phyloP scores from a whole-genome alignment of 2,797 vertebrate species.

The Poeciliopsis infans region DNA sequence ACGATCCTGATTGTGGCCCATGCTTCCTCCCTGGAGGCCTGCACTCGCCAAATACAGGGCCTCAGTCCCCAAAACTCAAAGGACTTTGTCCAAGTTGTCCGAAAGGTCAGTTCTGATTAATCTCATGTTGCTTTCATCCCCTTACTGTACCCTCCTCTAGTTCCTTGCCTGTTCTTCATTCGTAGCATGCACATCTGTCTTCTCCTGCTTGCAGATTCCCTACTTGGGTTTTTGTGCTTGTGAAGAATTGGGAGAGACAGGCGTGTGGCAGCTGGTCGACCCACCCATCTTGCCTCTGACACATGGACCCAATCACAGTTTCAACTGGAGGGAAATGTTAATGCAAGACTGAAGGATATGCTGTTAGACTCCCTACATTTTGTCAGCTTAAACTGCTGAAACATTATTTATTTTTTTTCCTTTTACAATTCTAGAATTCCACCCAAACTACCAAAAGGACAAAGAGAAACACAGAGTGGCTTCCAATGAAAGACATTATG shows the following conservation, averaged over 20 bases:
- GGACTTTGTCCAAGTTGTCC: conserved; percentile 98
- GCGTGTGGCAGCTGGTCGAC: conserved; percentile 96
- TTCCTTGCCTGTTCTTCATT: background rate
- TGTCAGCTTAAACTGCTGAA: conserved; percentile 54
- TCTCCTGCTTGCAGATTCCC: conserved; percentile 85
- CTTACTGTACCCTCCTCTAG: background rate
- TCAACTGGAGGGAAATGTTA: conserved; percentile 98
- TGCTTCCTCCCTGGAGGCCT: conserved; percentile 96
- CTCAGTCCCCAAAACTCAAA: conserved; percentile 95
- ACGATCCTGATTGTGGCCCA: conserved; percentile 97
- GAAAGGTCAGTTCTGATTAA: conserved; percentile 85
- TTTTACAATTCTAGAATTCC: conserved; percentile 48
- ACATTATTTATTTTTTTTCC: conserved; percentile 67
- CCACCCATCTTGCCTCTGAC: conserved; percentile 97
- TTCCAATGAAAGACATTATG: conserved; percentile 60
- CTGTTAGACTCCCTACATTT: conserved; percentile 25
- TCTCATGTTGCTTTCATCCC: background rate
- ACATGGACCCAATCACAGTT: conserved; percentile 97
- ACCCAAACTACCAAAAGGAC: conserved; percentile 53
- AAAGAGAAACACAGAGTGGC: conserved; percentile 33
- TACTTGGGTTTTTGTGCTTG: conserved; percentile 98
- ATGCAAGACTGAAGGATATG: conserved; percentile 85
- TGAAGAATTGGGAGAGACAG: conserved; percentile 94
- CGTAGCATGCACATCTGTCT: conserved; percentile 37
- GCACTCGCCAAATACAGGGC: conserved; percentile 96